These are phyloP conservation scores for Salpingus planirostris DNA, from an alignment of 2,888 invertebrate genomes.

Conservation along the genomic window DNA sequence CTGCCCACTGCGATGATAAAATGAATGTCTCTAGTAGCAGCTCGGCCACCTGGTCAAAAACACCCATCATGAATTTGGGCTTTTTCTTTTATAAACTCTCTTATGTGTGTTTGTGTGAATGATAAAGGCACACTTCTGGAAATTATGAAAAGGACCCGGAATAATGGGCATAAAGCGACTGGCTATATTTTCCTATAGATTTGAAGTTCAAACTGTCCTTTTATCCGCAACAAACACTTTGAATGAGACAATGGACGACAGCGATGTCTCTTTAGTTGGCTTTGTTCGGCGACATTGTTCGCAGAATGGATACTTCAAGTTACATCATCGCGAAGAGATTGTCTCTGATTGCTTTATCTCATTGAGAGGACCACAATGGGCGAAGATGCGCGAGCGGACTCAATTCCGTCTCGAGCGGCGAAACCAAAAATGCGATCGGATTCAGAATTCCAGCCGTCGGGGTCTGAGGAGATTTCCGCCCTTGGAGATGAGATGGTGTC, in stretches of 20 bases:
- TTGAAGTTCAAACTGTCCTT: constrained; percentile 41
- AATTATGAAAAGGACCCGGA: too few relatives aligned
- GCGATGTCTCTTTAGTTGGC: constrained; percentile 43
- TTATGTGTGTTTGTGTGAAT: too few relatives aligned
- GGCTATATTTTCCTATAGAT: constrained; percentile 32
- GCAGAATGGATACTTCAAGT: constrained; percentile 42
- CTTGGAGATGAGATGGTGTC: too few relatives aligned
- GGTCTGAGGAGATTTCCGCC: too few relatives aligned
- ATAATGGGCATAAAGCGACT: too few relatives aligned
- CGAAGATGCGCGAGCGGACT: too few relatives aligned
- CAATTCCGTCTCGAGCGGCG: too few relatives aligned
- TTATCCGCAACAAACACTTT: constrained; percentile 38
- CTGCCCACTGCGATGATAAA: constrained; percentile 6
- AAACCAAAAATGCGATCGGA: too few relatives aligned
- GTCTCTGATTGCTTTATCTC: constrained; percentile 41
- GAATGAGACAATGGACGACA: constrained; percentile 36
- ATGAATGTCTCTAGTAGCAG: too few relatives aligned
- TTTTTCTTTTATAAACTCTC: not conserved
- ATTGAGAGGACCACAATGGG: constrained; percentile 23
- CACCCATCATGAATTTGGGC: not conserved
- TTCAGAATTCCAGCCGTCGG: too few relatives aligned
- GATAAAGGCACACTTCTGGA: too few relatives aligned
- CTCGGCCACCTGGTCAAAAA: too few relatives aligned
- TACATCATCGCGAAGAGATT: constrained; percentile 43
- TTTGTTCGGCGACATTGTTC: constrained; percentile 38